These are phyloP conservation scores for Epinephelus fuscoguttatus DNA, from an alignment of 2,113 vertebrate species.

Conservation along the genomic window DNA sequence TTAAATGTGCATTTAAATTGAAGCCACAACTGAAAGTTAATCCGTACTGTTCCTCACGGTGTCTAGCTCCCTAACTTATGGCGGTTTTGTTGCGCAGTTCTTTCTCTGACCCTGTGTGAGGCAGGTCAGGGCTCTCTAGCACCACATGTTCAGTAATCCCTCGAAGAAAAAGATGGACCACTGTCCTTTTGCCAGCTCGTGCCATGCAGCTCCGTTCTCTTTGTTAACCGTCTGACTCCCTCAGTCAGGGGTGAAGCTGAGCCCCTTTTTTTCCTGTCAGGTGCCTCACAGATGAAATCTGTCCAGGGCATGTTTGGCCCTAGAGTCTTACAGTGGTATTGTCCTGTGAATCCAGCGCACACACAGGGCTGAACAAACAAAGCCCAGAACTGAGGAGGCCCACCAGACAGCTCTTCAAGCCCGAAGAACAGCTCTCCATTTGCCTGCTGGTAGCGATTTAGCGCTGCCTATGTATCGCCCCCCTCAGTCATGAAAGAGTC, in stretches of 20 bases:
- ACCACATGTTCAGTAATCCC: slow-evolving; percentile 78
- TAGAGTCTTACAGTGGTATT: slow-evolving; percentile 73
- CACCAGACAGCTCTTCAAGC: slow-evolving; percentile 53
- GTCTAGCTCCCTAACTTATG: slow-evolving; percentile 40
- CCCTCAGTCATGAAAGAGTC: slow-evolving; percentile 20
- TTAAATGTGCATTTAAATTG: slow-evolving; percentile 58
- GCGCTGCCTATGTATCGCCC: slow-evolving; percentile 10
- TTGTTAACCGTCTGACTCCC: slow-evolving; percentile 70
- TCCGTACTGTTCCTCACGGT: slow-evolving; percentile 60
- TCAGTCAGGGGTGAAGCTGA: slow-evolving; percentile 71
- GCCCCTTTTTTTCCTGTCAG: slow-evolving; percentile 72
- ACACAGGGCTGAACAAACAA: slow-evolving; percentile 74
- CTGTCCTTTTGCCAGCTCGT: slow-evolving; percentile 76
- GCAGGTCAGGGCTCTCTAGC: slow-evolving; percentile 65
- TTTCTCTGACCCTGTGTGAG: slow-evolving; percentile 70
- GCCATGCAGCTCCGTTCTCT: slow-evolving; percentile 68
- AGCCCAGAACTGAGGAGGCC: slow-evolving; percentile 62
- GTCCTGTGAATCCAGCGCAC: slow-evolving; percentile 64
- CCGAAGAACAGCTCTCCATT: slow-evolving; percentile 55
- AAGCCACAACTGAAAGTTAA: slow-evolving; percentile 55
- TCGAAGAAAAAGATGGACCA: slow-evolving; percentile 71
- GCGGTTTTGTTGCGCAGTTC: slow-evolving; percentile 24
- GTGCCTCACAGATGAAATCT: slow-evolving; percentile 77
- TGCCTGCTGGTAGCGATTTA: slow-evolving; percentile 60
- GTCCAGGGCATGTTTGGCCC: slow-evolving; percentile 71